These are phyloP conservation scores for Enteromius argenteus DNA, from an alignment of 2,797 vertebrate genomes.

Conservation along the genomic window DNA sequence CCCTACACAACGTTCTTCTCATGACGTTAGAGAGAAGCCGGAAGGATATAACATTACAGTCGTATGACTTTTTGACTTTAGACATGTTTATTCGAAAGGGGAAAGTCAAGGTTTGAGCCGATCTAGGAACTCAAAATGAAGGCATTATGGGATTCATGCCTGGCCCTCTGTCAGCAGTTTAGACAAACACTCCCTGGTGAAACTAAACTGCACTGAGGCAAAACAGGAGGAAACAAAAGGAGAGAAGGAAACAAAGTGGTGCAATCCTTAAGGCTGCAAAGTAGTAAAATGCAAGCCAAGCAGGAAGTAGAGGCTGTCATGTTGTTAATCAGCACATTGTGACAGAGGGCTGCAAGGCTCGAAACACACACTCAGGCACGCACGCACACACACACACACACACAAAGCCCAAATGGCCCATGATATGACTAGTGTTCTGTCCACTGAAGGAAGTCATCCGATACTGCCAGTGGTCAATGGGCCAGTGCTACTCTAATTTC, in stretches of 20 bases:
- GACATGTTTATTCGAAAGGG: slow-evolving; percentile 21
- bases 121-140: slow-evolving; percentile 41
- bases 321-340: slow-evolving; percentile 82
- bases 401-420: slow-evolving; percentile 31
- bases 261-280: slow-evolving; percentile 77
- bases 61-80: slow-evolving; percentile 41
- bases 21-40: neutral
- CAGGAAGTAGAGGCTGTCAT: slow-evolving; percentile 80
- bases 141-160: slow-evolving; percentile 44
- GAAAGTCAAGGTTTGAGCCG: slow-evolving; percentile 27
- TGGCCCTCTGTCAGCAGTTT: slow-evolving; percentile 57
- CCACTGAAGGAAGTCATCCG: slow-evolving; percentile 23
- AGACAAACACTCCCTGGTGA: slow-evolving; percentile 47
- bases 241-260: slow-evolving; percentile 70
- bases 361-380: slow-evolving; percentile 68
- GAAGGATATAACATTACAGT: slow-evolving; percentile 20
- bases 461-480: slow-evolving; percentile 31
- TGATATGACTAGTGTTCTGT: slow-evolving; percentile 5
- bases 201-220: slow-evolving; percentile 43
- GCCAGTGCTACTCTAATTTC: slow-evolving; percentile 17
- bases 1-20: slow-evolving; percentile 19
- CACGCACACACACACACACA: slow-evolving; percentile 63
- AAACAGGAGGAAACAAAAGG: slow-evolving; percentile 49
- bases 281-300: slow-evolving; percentile 80
- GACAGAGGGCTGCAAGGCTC: slow-evolving; percentile 74